Evolutionary conservation across 2,888 invertebrate species (phyloP), one percentile per base, ranked within the genome.

Genomic region (Mimas tiliae): DNA sequence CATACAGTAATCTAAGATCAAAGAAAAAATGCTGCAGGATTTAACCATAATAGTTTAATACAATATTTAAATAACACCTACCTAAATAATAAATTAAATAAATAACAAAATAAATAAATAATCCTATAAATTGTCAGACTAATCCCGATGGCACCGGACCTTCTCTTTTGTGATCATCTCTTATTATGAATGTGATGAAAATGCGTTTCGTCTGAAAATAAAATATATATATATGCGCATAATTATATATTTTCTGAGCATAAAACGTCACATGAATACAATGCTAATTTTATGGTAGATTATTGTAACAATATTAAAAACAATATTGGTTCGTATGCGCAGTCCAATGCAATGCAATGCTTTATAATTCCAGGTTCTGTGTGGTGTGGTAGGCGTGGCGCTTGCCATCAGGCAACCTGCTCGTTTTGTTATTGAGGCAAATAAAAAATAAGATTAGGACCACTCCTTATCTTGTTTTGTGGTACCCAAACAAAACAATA

Each of bases 111-210:
- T 79, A 78, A 73, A 76, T 79, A 79, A 71, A 68, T 77, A 71
- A 67, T 64, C 69, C 70, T 70, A 50, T 19, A 68, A 66, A 69
- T 68, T 77, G 76, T 79, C 82, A 81, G 83, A 85, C 85, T 85
- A 80, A 80, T 76, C 80, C 74, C 74, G 79, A 87, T 88, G 88
- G 88, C 88, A 88, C 87, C 76, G 69, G 71, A 72, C 72, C 67
- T 68, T 68, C 67, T 66, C 19, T 33, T 64, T 67, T 53, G 53
- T 63, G 45, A 45, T n/a, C 38, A 51, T 50, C 12, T 53, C 45
- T 47, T 38, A 27, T 33, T 62, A 66, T 19, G 33, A 51, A 12
- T 27, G 11, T 12, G 51, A 52, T 11, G 42, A 16, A 21, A 63
- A 45, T 8, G 52, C 50, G 51, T 75, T 67, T 52, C 76, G 75